These are phyloP conservation scores for Carcinoscorpius rotundicauda DNA, from an alignment of 1,140 invertebrate genomes.

Conservation along the genomic window DNA sequence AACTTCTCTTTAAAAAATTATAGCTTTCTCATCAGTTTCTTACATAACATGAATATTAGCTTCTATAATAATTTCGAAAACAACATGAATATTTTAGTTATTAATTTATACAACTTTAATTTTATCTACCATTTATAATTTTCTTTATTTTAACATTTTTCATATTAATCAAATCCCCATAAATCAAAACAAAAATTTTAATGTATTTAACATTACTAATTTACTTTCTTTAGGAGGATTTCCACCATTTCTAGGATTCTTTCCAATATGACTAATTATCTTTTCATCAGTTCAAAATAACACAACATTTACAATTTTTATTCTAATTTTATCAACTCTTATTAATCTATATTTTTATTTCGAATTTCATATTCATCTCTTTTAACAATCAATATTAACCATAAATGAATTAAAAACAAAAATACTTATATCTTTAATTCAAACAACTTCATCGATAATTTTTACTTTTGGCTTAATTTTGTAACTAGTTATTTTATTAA, in stretches of 20 bases:
- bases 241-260: slow-evolving; percentile 4
- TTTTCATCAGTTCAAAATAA: background rate
- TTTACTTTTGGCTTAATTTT: background rate
- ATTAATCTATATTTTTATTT: slow-evolving; percentile 10
- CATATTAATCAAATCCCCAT: background rate
- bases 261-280: slow-evolving; percentile 1
- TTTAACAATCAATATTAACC: background rate
- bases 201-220: background rate
- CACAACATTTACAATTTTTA: background rate
- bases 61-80: background rate
- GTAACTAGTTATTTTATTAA: background rate
- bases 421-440: too few species aligned
- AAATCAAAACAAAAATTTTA: background rate
- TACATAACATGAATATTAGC: background rate
- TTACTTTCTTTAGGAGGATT: slow-evolving; percentile 6
- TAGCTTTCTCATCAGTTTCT: slow-evolving; percentile 4
- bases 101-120: background rate
- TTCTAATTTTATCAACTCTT: background rate
- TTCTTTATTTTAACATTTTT: background rate
- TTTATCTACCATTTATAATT: background rate
- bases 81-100: background rate
- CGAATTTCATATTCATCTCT: slow-evolving; percentile 1
- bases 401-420: too few species aligned
- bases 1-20: too few species aligned
- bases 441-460: too few species aligned